phyloP scores from a whole-genome alignment of 2,113 vertebrate genomes.

The Elaphurus davidianus region DNA sequence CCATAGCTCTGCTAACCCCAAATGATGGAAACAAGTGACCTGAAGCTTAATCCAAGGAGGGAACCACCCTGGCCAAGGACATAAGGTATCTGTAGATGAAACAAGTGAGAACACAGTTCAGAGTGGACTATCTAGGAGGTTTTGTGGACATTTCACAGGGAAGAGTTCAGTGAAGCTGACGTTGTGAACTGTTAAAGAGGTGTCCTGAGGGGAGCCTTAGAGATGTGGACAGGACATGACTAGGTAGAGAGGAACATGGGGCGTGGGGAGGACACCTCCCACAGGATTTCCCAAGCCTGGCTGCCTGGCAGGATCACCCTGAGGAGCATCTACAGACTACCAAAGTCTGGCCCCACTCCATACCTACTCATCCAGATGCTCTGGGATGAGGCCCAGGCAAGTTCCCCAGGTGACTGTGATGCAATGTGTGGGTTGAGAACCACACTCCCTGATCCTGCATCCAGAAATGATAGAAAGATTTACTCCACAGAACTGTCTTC shows the following conservation, averaged over 20 bases:
- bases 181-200: not conserved
- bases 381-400: not conserved
- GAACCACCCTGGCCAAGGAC: not conserved
- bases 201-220: not conserved
- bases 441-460: not conserved
- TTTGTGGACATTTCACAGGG: not conserved
- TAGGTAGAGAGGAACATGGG: not conserved
- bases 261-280: not conserved
- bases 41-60: not conserved
- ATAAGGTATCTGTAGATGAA: not conserved
- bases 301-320: not conserved
- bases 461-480: not conserved
- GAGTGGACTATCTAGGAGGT: not conserved
- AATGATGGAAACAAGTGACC: not conserved
- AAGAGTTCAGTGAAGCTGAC: not conserved
- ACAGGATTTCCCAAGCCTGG: not conserved
- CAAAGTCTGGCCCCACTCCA: not conserved
- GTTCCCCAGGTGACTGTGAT: not conserved
- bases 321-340: not conserved
- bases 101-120: not conserved
- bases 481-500: not conserved
- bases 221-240: not conserved
- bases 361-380: not conserved
- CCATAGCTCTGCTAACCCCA: not conserved
- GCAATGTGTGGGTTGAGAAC: not conserved